Base-by-base conservation (phyloP, 2,888 invertebrate species). In the Drosophila paranaensis region DNA sequence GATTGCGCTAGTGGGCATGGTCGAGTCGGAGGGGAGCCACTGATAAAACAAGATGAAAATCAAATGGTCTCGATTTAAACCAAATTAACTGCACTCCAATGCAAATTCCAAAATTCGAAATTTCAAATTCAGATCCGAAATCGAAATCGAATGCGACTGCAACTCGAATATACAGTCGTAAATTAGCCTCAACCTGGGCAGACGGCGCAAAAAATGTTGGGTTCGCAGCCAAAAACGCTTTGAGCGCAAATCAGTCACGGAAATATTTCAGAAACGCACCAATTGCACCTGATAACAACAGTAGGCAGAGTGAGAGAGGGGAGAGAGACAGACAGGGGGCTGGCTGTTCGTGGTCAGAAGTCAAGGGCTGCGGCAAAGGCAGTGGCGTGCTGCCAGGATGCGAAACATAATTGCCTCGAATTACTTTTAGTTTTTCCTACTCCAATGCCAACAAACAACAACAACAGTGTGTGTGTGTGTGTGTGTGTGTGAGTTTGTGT, bases 381-480 rank as follows among this genome's bases (percentile, higher is more conserved):
- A 61, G 62, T 81, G 81, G 81, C 78, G 46, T 62, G 61, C 35
- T 80, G 81, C 81, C 81, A 82, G 71, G 11, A 48, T 20, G 30
- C 20, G n/a, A 16, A 20, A 45, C 81, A 75, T 86, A 86, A 86
- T 86, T 86, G 88, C 86, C 86, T 68, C 73, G 83, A 81, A 85
- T 88, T 86, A 86, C 83, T 85, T 88, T 88, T 77, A 79, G 73
- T 74, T 81, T 79, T 81, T 71, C 56, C 50, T 43, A 25, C 42
- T 27, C 48, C 58, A 67, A 73, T 65, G 53, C 62, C 66, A 74
- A 62, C 63, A 45, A 53, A 43, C 43, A 42, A 45, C 43, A 42
- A 45, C 61, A 63, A 48, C 48, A 69, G 58, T 37, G 13, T 60
- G 37, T 61, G n/a, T 57, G 27, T 58, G 42, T 54, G 48, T 53